Evolutionary conservation across 1,140 invertebrate species (phyloP).

Genomic region (Rhagoletis pomonella): DNA sequence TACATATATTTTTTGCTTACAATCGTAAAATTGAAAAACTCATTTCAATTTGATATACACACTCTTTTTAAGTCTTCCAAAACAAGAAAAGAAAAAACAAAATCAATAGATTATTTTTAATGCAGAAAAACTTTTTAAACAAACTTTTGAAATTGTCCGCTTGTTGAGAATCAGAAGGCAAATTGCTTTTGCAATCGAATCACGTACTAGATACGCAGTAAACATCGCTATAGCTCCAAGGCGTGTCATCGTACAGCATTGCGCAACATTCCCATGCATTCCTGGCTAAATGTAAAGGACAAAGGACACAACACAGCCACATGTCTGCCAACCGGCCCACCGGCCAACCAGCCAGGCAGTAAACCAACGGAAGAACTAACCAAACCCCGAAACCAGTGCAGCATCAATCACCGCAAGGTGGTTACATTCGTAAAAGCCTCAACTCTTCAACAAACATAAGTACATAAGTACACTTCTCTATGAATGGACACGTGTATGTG

Average conservation of each 20-base stretch:
- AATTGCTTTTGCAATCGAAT: slow-evolving; percentile 49
- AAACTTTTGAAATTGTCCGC: slow-evolving; percentile 44
- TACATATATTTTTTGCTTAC: not conserved
- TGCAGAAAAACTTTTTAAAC: slow-evolving; percentile 43
- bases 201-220: slow-evolving; percentile 47
- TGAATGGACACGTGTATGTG: not conserved
- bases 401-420: slow-evolving; percentile 37
- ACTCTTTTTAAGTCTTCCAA: not conserved
- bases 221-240: slow-evolving; percentile 50
- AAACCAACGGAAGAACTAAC: slow-evolving; percentile 10
- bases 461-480: slow-evolving; percentile 7
- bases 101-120: slow-evolving; percentile 34
- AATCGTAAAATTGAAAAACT: not conserved
- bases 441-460: slow-evolving; percentile 35
- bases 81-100: not conserved
- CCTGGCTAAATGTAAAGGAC: slow-evolving; percentile 41
- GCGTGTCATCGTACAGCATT: slow-evolving; percentile 48
- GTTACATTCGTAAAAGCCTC: slow-evolving; percentile 27
- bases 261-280: slow-evolving; percentile 41
- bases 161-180: slow-evolving; percentile 42
- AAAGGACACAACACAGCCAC: slow-evolving; percentile 12
- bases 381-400: slow-evolving; percentile 38
- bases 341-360: not conserved
- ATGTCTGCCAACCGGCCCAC: not conserved
- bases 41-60: too few species aligned